These are phyloP conservation scores for Casuarius casuarius DNA, from an alignment of 2,113 vertebrate genomes.

Conservation along the genomic window DNA sequence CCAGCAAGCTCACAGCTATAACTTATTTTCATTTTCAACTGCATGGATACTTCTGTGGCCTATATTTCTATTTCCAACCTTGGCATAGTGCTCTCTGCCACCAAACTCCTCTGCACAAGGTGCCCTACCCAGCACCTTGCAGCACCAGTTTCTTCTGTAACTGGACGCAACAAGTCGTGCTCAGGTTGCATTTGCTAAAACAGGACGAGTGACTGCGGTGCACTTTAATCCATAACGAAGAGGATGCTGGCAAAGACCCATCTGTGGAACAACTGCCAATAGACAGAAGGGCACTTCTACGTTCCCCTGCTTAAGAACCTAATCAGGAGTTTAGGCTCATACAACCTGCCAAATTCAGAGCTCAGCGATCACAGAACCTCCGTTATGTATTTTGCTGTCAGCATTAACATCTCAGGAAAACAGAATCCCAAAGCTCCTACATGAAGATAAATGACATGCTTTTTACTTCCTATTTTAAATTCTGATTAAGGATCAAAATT, in stretches of 20 bases:
- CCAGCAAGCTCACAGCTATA: not conserved
- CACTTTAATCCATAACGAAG: not conserved
- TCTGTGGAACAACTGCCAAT: not conserved
- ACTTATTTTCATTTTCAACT: not conserved
- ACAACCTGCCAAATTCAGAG: not conserved
- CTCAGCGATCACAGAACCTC: constrained; percentile 3
- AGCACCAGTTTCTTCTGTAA: not conserved
- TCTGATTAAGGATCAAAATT: not conserved
- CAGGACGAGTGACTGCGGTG: not conserved
- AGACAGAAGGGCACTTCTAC: not conserved
- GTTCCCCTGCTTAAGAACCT: not conserved
- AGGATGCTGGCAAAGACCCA: not conserved
- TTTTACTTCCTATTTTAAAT: constrained; percentile 3
- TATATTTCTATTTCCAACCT: not conserved
- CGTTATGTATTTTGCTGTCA: not conserved
- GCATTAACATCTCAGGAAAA: constrained; percentile 6
- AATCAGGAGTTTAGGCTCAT: not conserved
- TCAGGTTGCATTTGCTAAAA: not conserved
- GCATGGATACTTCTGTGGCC: not conserved
- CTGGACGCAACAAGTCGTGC: not conserved
- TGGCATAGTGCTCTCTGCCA: not conserved
- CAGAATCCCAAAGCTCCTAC: not conserved
- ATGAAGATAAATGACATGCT: constrained; percentile 11
- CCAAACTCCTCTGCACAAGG: not conserved
- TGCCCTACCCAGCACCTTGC: not conserved